Percentiles rank a stretch among this genome's conserved stretches.
Conservation (phyloP, 2,888 invertebrate species). For the Steinernema scapterisci region DNA sequence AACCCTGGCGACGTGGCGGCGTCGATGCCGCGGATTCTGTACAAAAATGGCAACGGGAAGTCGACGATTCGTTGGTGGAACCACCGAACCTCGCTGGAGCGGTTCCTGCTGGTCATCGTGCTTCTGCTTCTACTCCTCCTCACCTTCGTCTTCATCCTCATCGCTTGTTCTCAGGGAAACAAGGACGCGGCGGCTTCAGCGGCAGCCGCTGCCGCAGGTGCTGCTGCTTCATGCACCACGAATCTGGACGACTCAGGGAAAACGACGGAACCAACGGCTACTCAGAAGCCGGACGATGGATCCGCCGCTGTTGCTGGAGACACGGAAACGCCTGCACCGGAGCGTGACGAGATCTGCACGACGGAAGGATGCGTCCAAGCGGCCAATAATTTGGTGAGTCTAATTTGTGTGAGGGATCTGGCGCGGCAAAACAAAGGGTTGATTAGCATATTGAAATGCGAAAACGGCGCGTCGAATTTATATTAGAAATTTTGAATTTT, state of each 20-base stretch:
- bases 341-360: conserved; percentile 46
- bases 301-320: background rate
- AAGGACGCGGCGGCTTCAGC: background rate
- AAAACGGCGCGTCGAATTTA: too few species aligned
- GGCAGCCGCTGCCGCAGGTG: background rate
- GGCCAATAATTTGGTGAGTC: conserved; percentile 54
- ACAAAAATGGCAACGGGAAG: conserved; percentile 18
- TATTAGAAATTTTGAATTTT: too few species aligned
- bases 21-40: conserved; percentile 13
- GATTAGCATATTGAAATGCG: too few species aligned
- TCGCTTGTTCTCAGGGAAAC: conserved; percentile 17
- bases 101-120: background rate
- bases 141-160: background rate
- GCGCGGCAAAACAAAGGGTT: too few species aligned
- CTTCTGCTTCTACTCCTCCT: background rate
- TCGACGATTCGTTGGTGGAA: conserved; percentile 23
- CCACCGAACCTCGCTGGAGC: background rate
- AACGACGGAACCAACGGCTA: background rate
- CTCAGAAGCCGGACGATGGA: too few species aligned
- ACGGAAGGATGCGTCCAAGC: conserved; percentile 58
- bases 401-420: too few species aligned
- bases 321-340: background rate
- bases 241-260: background rate
- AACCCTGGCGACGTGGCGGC: background rate
- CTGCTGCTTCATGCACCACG: too few species aligned